phyloP scores from a whole-genome alignment of 2,113 vertebrate species.

The Lycaon pictus region DNA sequence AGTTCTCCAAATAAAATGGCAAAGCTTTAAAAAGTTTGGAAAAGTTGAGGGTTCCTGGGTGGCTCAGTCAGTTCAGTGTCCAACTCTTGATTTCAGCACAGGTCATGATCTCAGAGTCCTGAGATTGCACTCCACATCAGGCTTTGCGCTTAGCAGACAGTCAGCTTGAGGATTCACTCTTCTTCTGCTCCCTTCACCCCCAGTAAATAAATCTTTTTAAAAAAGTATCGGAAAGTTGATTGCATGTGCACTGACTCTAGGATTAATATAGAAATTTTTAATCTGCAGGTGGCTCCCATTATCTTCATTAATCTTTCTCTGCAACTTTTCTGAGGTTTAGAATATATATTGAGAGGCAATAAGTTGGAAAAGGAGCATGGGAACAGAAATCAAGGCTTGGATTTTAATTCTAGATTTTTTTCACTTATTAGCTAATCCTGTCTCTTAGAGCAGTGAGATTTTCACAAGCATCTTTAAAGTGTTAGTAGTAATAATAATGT shows the following conservation, averaged over 20 bases:
- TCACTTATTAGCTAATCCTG: not conserved
- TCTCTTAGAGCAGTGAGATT: not conserved
- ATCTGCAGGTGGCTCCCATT: not conserved
- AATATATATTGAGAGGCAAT: not conserved
- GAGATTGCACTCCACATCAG: not conserved
- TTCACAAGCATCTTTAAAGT: not conserved
- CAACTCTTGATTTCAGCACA: not conserved
- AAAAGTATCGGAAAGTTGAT: not conserved
- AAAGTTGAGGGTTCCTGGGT: not conserved
- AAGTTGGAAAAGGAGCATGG: not conserved
- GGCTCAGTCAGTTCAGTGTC: not conserved
- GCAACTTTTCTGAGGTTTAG: not conserved
- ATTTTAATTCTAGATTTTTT: not conserved
- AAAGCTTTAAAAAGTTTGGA: not conserved
- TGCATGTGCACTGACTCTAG: not conserved
- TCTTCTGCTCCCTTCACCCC: not conserved
- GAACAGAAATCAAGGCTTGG: not conserved
- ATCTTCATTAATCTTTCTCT: not conserved
- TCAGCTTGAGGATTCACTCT: not conserved
- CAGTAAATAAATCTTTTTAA: not conserved
- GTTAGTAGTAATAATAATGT: not conserved
- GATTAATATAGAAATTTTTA: not conserved
- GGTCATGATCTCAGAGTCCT: not conserved
- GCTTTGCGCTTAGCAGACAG: fast-evolving
- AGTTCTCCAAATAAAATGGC: not conserved